Conservation (phyloP, 2,797 vertebrate species). For the Sebastes cheni region DNA sequence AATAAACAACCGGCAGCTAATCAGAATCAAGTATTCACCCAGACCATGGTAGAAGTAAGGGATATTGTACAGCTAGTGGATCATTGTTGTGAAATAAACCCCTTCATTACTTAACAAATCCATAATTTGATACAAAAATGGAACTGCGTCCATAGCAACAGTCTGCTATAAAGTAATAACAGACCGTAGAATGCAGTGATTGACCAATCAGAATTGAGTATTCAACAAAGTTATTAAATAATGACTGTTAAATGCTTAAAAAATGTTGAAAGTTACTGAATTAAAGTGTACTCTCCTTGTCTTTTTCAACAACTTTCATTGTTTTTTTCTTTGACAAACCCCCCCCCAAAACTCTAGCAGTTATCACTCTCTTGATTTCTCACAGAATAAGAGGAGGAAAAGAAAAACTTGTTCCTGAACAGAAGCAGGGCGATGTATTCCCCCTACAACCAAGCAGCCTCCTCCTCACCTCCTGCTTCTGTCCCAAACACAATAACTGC, state of each 20-base stretch:
- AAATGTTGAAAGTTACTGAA: background rate
- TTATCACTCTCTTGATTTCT: background rate
- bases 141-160: no score
- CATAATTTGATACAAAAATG: no score
- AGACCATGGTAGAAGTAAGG: no score
- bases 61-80: no score
- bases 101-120: no score
- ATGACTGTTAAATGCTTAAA: background rate
- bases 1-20: no score
- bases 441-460: slow-evolving; percentile 18
- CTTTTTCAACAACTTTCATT: background rate
- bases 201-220: no score
- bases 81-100: no score
- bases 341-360: background rate
- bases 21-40: no score
- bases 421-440: slow-evolving; percentile 48
- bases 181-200: no score
- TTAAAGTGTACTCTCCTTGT: background rate
- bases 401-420: slow-evolving; percentile 21
- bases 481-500: slow-evolving; percentile 73
- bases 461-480: slow-evolving; percentile 56
- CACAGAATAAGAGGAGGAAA: slow-evolving; percentile 10
- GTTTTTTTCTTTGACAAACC: background rate
- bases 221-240: background rate
- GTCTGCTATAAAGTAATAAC: no score